Percentiles rank a stretch among this genome's conserved stretches.
These are phyloP conservation scores for Echinometra lucunter DNA, from an alignment of 53 echinoderm and acorn worm species.

Conservation along the genomic window DNA sequence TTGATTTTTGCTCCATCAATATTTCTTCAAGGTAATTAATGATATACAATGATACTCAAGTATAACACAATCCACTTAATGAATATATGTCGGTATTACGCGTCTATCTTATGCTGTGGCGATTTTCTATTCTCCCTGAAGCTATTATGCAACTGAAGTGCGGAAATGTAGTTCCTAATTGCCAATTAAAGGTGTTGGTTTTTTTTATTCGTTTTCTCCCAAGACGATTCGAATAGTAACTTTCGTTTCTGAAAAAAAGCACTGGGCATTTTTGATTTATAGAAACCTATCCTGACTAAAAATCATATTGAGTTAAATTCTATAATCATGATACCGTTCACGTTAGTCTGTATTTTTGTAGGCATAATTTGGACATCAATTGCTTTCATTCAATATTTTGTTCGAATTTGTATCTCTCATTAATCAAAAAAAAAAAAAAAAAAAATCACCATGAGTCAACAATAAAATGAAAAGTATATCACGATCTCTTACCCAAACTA, in stretches of 20 bases:
- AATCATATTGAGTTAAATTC: no score
- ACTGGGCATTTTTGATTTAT: no score
- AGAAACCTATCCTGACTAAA: no score
- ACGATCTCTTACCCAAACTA: neutral
- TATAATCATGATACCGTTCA: no score
- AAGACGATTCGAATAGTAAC: neutral
- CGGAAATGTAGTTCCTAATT: neutral
- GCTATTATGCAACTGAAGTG: neutral
- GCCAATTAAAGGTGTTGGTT: slow-evolving; percentile 14
- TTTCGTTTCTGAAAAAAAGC: no score
- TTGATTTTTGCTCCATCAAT: neutral
- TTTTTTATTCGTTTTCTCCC: neutral
- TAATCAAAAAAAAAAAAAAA: neutral
- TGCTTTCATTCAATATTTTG: neutral
- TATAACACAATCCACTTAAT: neutral
- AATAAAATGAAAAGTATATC: neutral
- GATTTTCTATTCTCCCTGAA: neutral
- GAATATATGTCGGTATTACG: no score
- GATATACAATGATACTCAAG: neutral
- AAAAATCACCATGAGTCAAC: neutral
- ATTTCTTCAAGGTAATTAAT: neutral
- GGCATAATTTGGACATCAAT: neutral
- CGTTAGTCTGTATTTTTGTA: no score
- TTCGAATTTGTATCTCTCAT: neutral
- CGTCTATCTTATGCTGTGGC: no score